phyloP scores from a whole-genome alignment of 2,113 vertebrate species.

The Sitta europaea region DNA sequence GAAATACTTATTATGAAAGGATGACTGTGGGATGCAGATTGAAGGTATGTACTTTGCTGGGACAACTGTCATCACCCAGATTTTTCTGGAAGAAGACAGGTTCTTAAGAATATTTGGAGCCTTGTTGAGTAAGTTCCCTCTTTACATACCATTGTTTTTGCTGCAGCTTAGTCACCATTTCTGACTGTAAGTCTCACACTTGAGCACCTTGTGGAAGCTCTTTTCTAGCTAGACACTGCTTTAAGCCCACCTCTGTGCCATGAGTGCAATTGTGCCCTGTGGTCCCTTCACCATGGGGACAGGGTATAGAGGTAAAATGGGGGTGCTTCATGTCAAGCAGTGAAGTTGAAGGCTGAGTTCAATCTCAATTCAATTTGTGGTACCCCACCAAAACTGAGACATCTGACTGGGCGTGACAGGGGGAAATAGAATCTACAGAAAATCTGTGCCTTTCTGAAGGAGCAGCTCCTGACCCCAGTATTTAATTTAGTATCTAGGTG shows the following conservation, averaged over 20 bases:
- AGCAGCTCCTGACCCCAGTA: not conserved
- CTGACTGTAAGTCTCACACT: not conserved
- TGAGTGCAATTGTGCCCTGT: not conserved
- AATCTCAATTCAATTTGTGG: not conserved
- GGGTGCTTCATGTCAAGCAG: not conserved
- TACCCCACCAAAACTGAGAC: not conserved
- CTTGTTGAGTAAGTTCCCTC: not conserved
- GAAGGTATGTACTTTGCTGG: not conserved
- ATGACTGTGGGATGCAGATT: not conserved
- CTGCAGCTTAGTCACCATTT: not conserved
- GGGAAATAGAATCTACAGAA: not conserved
- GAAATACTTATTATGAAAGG: not conserved
- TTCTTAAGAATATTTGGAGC: not conserved
- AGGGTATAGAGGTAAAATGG: not conserved
- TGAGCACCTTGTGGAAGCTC: not conserved
- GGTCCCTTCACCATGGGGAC: not conserved
- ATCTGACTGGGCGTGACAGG: rapidly evolving
- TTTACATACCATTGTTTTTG: not conserved
- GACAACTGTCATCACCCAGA: not conserved
- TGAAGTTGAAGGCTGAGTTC: not conserved
- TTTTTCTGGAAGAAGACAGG: not conserved
- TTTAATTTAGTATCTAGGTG: not conserved
- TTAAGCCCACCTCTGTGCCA: not conserved
- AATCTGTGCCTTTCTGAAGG: not conserved
- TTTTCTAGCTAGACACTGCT: not conserved